phyloP scores from a whole-genome alignment of 2,888 invertebrate species.

The Autographa gamma region DNA sequence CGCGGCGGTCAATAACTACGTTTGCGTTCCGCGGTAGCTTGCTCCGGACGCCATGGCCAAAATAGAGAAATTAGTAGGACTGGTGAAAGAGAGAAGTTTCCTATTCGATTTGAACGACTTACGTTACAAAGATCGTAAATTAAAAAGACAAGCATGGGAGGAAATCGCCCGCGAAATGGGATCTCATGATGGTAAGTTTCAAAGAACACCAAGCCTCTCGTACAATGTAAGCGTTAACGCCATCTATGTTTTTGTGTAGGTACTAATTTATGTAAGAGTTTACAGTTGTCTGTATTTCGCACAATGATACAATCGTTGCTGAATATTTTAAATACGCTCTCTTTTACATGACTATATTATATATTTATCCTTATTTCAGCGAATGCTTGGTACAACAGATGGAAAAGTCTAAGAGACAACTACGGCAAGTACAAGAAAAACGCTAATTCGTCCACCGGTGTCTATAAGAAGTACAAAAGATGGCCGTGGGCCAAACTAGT shows the following conservation, averaged over 20 bases:
- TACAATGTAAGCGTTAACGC: not conserved
- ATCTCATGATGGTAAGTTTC: conserved; percentile 30
- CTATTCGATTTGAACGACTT: conserved; percentile 42
- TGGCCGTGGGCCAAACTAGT: conserved; percentile 56
- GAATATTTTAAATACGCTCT: too few relatives aligned
- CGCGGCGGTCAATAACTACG: conserved; percentile 48
- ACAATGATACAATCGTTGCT: not conserved
- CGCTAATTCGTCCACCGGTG: conserved; percentile 9
- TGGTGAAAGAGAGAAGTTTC: conserved; percentile 33
- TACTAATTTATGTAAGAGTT: too few relatives aligned
- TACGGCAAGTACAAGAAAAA: conserved; percentile 51
- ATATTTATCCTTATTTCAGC: conserved; percentile 25
- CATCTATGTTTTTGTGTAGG: conserved; percentile 21
- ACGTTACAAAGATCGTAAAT: conserved; percentile 43
- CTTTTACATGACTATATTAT: not conserved
- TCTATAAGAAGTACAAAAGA: conserved; percentile 55
- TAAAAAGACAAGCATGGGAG: conserved; percentile 41
- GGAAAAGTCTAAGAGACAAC: conserved; percentile 56
- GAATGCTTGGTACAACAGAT: conserved; percentile 44
- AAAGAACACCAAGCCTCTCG: too few relatives aligned
- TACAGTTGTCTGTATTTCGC: too few relatives aligned
- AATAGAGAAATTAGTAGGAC: conserved; percentile 30
- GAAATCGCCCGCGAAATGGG: conserved; percentile 45
- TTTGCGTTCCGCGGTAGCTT: conserved; percentile 26
- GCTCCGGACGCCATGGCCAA: conserved; percentile 18